These are phyloP conservation scores for Cheilosia soror DNA, from an alignment of 2,888 invertebrate species.

Conservation along the genomic window DNA sequence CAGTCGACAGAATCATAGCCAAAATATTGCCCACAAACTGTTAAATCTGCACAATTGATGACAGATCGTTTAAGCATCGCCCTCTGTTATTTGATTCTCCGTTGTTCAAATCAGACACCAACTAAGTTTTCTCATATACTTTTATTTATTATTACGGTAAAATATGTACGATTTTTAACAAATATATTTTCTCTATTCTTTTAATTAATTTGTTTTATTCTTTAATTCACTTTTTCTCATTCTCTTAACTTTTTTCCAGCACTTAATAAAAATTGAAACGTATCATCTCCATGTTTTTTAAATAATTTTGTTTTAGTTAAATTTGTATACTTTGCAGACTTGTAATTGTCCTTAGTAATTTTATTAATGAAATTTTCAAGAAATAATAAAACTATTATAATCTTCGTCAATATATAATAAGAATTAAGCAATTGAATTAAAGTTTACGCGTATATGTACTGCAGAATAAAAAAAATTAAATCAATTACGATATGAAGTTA, in stretches of 20 bases:
- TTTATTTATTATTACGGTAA: constrained; percentile 74
- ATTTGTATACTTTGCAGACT: constrained; percentile 42
- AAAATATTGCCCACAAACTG: too few relatives aligned
- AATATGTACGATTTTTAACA: constrained; percentile 75
- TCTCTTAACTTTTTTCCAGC: constrained; percentile 39
- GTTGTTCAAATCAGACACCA: constrained; percentile 25
- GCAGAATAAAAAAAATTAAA: constrained; percentile 17
- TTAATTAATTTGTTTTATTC: constrained; percentile 52
- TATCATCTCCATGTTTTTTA: constrained; percentile 24
- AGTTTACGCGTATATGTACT: constrained; percentile 34
- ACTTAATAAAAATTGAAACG: constrained; percentile 47
- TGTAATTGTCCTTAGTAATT: constrained; percentile 13
- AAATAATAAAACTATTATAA: constrained; percentile 22
- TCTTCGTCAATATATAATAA: constrained; percentile 6
- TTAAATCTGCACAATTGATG: too few relatives aligned
- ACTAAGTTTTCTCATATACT: constrained; percentile 63
- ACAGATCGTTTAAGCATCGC: too few relatives aligned
- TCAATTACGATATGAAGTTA: constrained; percentile 11
- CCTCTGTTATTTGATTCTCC: constrained; percentile 22
- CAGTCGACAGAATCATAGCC: too few relatives aligned
- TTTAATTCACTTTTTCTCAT: constrained; percentile 38
- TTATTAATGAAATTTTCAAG: constrained; percentile 35
- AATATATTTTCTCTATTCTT: constrained; percentile 73
- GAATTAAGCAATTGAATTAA: constrained; percentile 37
- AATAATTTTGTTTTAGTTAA: constrained; percentile 21